Base-by-base conservation (phyloP, 2,113 vertebrate species). In the mouse (Mus musculus) region DNA sequence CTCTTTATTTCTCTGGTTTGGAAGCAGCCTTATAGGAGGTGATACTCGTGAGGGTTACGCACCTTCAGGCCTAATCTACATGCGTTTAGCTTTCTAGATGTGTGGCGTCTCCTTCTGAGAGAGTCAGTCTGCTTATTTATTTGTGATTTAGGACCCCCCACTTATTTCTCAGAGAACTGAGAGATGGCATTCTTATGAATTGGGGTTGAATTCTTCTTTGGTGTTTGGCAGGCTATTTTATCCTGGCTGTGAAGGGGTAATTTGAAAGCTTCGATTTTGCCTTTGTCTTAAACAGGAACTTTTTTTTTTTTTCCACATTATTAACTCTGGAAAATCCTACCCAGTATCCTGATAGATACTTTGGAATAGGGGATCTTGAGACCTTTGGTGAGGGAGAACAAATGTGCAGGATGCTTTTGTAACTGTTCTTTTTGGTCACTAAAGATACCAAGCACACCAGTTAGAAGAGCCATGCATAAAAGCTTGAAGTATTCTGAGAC, bases 221-320 rank as follows among this genome's bases (percentile, higher is more conserved):
- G 39, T 91, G 90, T 84, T 84, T 93, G 95, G 89, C 89, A 91
- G 95, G 49, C 59, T 56, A 26, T 72, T 91, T 94, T 89, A 77
- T 89, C 54, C 91, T 93, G n/a, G 91, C 33, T 52, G 52, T 91
- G 94, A 86, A 12, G 67, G 95, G 87, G 90, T 3, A 72, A 81
- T 94, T 95, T 80, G 80, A 97, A 97, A 94, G 56, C 87, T 95
- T 95, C 14, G 2, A 91, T 96, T 97, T 91, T 39, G 71, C 75
- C 93, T 97, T 91, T 90, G 84, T 96, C 87, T 95, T 72, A 81
- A 95, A 69, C 20, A 69, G 33, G 90, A 88, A 91, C 20, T 71
- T 17, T n/a, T 72, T 73, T 73, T 73, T 39, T 42, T 42, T 42
- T 73, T 77, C 33, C 30, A 96, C 56, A 26, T 91, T 94, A 82